A percentile compares a stretch with the other conserved stretches of the same genome.
Conservation (phyloP, 1,140 invertebrate genomes). For the Cyclargus thomasi region DNA sequence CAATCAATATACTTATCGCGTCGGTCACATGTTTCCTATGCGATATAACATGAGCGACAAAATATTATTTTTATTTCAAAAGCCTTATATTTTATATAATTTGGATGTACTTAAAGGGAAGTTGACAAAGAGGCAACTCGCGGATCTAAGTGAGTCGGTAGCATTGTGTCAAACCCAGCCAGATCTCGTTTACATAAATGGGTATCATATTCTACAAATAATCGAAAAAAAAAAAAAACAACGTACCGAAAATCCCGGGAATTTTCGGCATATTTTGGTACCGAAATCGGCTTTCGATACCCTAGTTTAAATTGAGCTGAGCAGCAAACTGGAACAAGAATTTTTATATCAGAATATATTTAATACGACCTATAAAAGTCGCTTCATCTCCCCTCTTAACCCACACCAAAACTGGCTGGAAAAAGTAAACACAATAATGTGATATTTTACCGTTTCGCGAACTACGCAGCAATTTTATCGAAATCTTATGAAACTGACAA, state of each 20-base stretch:
- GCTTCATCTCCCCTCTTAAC: neutral
- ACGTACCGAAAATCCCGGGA: too few relatives aligned
- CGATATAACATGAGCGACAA: neutral
- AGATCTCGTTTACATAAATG: too few relatives aligned
- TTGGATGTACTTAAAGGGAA: neutral
- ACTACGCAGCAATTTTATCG: conserved; percentile 2
- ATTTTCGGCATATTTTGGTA: too few relatives aligned
- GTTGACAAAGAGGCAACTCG: neutral
- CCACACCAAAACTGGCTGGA: neutral
- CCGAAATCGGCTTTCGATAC: too few relatives aligned
- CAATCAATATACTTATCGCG: neutral
- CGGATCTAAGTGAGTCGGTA: too few relatives aligned
- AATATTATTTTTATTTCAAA: neutral
- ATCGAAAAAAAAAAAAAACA: too few relatives aligned
- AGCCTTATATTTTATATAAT: neutral
- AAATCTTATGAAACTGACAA: conserved; percentile 9
- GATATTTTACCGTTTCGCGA: neutral
- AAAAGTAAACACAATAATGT: conserved; percentile 9
- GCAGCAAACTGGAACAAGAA: neutral
- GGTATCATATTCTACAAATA: too few relatives aligned
- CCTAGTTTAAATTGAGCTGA: too few relatives aligned
- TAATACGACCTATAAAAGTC: neutral
- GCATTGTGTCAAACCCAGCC: too few relatives aligned
- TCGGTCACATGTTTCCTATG: conserved; percentile 13
- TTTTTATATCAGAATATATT: neutral